Evolutionary conservation across 2,113 vertebrate species (phyloP), one percentile per base, ranked within the genome.

Genomic region (Cebus imitator): DNA sequence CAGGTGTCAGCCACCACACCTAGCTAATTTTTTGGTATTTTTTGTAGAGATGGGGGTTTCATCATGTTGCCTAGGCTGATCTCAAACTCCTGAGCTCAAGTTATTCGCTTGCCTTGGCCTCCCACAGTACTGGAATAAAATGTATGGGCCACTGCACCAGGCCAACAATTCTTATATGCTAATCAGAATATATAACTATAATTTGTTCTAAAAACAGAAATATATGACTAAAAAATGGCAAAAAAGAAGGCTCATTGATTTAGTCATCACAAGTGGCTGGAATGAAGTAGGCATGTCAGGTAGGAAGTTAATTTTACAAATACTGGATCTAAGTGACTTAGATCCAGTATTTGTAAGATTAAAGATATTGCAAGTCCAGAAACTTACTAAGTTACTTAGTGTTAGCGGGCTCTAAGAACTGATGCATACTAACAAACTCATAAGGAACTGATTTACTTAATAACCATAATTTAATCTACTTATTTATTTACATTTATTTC

Each of bases 161-260:
- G 61, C 27, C 61, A 64, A 87, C 1, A 81, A 87, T 68, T 92
- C 55, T 83, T 87, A 76, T 7, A 27, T 93, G 61, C 40, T 73
- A 75, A 80, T 80, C 50, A 94, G 75, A 92, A 90, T 87, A 87
- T 58, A n/a, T 48, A 87, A 82, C 9, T 37, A 87, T 30, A 92
- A 76, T 86, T 61, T 91, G 81, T 81, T 73, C 82, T 52, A 95
- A 83, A 95, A 88, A 82, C 25, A 95, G 9, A 94, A 94, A 83
- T 58, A 87, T 14, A 55, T 57, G 27, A 73, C 68, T 64, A 27
- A 61, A 64, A 96, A 61, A 57, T 83, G 9, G 37, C 37, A 70
- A 89, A 89, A 61, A 76, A 50, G 43, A 81, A 37, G 9, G 18
- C 11, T 78, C 32, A 32, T 1, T 87, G 32, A 5, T 85, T 55